Evolutionary conservation across 2,113 vertebrate species (phyloP), one percentile per base, ranked within the genome.

Genomic region (Spheniscus mendiculus): DNA sequence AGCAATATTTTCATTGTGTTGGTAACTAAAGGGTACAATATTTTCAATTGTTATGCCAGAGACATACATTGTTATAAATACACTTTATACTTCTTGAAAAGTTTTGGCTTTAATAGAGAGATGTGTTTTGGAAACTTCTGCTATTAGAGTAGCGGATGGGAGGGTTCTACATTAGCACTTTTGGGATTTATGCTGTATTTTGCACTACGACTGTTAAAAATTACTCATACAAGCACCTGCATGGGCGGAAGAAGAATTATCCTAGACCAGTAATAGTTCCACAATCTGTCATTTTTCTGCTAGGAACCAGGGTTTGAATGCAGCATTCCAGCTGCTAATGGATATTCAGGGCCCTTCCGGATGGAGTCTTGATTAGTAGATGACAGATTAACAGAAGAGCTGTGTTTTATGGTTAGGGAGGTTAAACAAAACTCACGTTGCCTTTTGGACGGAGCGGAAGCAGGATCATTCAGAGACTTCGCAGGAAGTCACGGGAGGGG

Each of bases 361-460:
- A 97, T 92, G 81, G 77, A 94, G 25, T 18, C 96, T 95, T 98
- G 90, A 95, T 98, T 96, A 98, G 96, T 73, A 95, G 97, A 95
- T 94, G 94, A 97, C 89, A 97, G 95, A 94, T 92, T 86, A 97
- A 91, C 93, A 94, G 89, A 73, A 95, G 77, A 93, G 81, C 96
- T 96, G 91, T 92, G 95, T 95, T 97, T 97, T 96, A 95, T 97
- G 96, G 97, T 91, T 97, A 89, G 83, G 93, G 97, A 98, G 96
- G 89, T 98, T 96, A 97, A 98, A 95, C 83, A 92, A 89, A 92
- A 94, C 91, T 96, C 71, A 30, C 8, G 58, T 96, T 97, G 94
- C 96, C 90, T 73, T 55, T 96, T 91, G 96, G 94, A 90, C 83
- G 90, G 90, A 93, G 94, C 62, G 62, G 93, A 97, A 97, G 93